A percentile compares a stretch with the other conserved stretches of the same genome.
These are phyloP conservation scores for Potamilus streckersoni DNA, from an alignment of 1,140 invertebrate species.

Conservation along the genomic window DNA sequence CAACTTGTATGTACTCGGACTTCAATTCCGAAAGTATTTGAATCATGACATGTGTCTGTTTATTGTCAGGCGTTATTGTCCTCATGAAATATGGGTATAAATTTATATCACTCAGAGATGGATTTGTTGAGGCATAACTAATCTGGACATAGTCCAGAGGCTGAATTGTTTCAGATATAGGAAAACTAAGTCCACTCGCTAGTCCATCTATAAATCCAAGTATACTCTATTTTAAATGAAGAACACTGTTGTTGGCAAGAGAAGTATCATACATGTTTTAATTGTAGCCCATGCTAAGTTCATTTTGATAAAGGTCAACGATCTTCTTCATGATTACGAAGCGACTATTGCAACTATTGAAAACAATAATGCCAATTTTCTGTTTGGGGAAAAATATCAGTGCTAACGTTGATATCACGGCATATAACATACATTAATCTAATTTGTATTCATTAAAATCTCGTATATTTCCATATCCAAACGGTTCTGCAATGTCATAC, in stretches of 20 bases:
- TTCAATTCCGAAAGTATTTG: constrained; percentile 25
- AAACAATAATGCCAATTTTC: constrained; percentile 13
- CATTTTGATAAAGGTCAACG: constrained; percentile 1
- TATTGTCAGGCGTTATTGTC: constrained; percentile 83
- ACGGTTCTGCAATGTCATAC: too few species aligned
- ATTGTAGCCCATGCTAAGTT: constrained; percentile 1
- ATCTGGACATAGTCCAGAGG: constrained; percentile 70
- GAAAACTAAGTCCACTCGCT: constrained; percentile 21
- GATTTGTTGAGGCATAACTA: constrained; percentile 81
- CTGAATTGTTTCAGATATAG: constrained; percentile 16
- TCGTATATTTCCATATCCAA: too few species aligned
- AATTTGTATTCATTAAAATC: too few species aligned
- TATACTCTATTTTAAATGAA: not conserved
- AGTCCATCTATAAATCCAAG: constrained; percentile 27
- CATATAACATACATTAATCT: too few species aligned
- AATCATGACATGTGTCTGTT: constrained; percentile 79
- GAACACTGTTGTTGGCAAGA: too few species aligned
- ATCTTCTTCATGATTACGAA: constrained; percentile 18
- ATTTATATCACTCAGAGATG: constrained; percentile 79
- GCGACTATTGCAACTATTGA: constrained; percentile 19
- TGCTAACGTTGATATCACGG: too few species aligned
- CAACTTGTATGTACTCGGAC: constrained; percentile 39
- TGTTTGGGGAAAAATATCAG: too few species aligned
- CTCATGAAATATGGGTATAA: constrained; percentile 81
- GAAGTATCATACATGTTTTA: constrained; percentile 42